phyloP scores from a whole-genome alignment of 1,140 invertebrate species.

The Drosophila kohkoa region DNA sequence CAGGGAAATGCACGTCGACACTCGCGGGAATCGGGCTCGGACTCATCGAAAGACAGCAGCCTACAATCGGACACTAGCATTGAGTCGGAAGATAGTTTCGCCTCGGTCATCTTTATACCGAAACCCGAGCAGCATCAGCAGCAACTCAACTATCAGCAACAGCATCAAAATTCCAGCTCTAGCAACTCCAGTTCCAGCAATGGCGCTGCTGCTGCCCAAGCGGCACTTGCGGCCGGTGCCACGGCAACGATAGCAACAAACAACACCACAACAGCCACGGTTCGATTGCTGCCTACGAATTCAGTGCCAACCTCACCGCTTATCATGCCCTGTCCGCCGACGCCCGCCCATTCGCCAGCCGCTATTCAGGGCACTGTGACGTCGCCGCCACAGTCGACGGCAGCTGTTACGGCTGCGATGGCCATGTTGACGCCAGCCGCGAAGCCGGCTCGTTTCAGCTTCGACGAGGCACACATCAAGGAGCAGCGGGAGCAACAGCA shows the following conservation, averaged over 20 bases:
- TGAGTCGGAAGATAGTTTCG: constrained; percentile 96
- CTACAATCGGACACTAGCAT: constrained; percentile 96
- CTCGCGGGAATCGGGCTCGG: constrained; percentile 93
- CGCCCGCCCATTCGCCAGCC: constrained; percentile 83
- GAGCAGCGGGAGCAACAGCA: constrained; percentile 62
- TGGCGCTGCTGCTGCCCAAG: constrained; percentile 37
- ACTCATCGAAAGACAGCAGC: constrained; percentile 96
- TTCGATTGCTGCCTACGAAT: constrained; percentile 59
- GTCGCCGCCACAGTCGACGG: constrained; percentile 69
- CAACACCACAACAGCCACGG: constrained; percentile 5
- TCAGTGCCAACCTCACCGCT: constrained; percentile 91
- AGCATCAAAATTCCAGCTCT: constrained; percentile 85
- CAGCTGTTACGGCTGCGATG: constrained; percentile 75
- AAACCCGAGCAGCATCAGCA: constrained; percentile 86
- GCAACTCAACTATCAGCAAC: constrained; percentile 75
- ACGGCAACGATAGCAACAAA: constrained; percentile 9
- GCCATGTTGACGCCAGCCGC: constrained; percentile 74
- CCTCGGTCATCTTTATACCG: constrained; percentile 95
- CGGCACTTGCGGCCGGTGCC: constrained; percentile 26
- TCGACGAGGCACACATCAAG: constrained; percentile 80
- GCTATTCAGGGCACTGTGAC: constrained; percentile 69
- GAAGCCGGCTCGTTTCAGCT: constrained; percentile 66
- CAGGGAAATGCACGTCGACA: constrained; percentile 84
- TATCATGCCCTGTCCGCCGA: constrained; percentile 85
- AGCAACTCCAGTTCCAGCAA: constrained; percentile 84